Evolutionary conservation across 2,888 invertebrate genomes (phyloP).

Genomic region (Drosophila barbarae): DNA sequence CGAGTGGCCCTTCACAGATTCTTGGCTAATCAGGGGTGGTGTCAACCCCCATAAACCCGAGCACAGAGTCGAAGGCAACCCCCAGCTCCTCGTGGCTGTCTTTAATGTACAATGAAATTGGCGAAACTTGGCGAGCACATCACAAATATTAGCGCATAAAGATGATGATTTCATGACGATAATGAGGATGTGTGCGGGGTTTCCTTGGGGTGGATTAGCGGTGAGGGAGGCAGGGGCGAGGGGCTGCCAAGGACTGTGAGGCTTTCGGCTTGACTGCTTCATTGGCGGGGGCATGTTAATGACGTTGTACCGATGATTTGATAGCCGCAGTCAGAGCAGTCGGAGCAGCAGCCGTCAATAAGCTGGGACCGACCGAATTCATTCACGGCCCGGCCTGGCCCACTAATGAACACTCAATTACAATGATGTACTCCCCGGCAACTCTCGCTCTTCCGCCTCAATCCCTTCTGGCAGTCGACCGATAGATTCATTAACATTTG

Average conservation of each 20-base stretch:
- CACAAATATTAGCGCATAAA: constrained; percentile 73
- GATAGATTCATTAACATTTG: constrained; percentile 68
- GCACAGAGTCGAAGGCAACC: neutral
- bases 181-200: constrained; percentile 50
- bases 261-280: constrained; percentile 43
- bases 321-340: constrained; percentile 55
- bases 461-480: constrained; percentile 22
- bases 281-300: constrained; percentile 58
- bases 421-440: constrained; percentile 62
- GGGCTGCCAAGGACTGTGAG: constrained; percentile 14
- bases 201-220: constrained; percentile 17
- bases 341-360: constrained; percentile 61
- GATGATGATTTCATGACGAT: constrained; percentile 71
- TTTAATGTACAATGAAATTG: constrained; percentile 71
- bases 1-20: constrained; percentile 37
- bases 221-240: neutral
- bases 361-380: constrained; percentile 64
- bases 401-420: constrained; percentile 75
- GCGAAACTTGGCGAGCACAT: constrained; percentile 68
- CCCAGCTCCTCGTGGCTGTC: constrained; percentile 28
- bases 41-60: neutral
- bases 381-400: constrained; percentile 42
- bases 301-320: constrained; percentile 55
- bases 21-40: constrained; percentile 11
- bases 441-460: neutral